Evolutionary conservation across 2,797 vertebrate species (phyloP), one percentile per base, ranked within the genome.

Genomic region (Typhlichthys subterraneus): DNA sequence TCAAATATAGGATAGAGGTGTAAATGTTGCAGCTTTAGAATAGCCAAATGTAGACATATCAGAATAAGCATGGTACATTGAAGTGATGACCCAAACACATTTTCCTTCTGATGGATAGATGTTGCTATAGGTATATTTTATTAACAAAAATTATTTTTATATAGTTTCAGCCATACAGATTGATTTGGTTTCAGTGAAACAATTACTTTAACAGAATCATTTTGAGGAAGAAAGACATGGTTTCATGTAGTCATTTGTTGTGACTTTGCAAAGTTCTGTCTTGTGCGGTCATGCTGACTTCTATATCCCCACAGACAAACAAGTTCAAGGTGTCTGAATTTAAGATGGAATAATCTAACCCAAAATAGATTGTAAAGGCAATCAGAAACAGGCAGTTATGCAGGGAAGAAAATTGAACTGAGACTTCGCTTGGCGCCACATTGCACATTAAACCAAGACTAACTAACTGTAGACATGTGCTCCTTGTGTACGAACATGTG

Each of bases 381-480:
- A 47, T 53, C 5, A 38, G 49, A 46, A 57, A 48, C 31, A 42
- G 46, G 14, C 53, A 13, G 4, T 42, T n/a, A 56, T 23, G 31
- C 14, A 19, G 42, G 59, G 17, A 12, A 11, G 3, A 15, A 15
- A 14, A 19, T 6, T 46, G 7, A 12, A 56, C 50, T 11, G 33
- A 52, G 23, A 9, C 33, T 3, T 19, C 12, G 31, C 7, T 66
- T 66, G 56, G 56, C 19, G 11, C 50, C 64, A 46, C 49, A 45
- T 12, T 17, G 12, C 57, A 53, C 17, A 46, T 66, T 46, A 53
- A 66, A 59, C 3, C 7, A 14, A 17, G 14, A 12, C 49, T 51
- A 8, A 53, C 12, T 63, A 51, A 57, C 49, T 23, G 51, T 8
- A 47, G 42, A 53, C n/a, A 66, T 45, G 15, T 53, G 63, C 48